Base-by-base conservation (phyloP, 2,797 vertebrate genomes). In the Rachycentron canadum region DNA sequence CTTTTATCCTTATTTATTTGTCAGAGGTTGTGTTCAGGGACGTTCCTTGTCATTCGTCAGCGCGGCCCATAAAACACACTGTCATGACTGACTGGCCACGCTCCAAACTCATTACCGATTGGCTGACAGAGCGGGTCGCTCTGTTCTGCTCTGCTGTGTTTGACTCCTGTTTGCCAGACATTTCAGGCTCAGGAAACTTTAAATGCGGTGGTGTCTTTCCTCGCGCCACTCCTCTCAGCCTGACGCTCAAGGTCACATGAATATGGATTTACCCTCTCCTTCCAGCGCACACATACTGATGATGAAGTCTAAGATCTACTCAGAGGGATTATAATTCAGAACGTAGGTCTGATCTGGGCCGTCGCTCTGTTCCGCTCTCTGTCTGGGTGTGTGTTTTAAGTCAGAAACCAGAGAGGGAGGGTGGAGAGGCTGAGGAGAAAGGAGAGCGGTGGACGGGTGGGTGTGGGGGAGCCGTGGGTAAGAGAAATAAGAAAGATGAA, bases 221-320 rank as follows among this genome's bases (percentile, higher is more conserved):
- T 81, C 70, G 50, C 70, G 65, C 86, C 84, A 81, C 89, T 89
- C 85, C 86, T 88, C 85, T 85, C 83, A 79, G 84, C 79, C 85
- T 88, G 86, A 84, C 83, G 28, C 89, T 96, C 96, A 97, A 98
- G 97, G 96, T 98, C 97, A 96, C 93, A 95, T 96, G 96, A 97
- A 97, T 97, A 97, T 96, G 95, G 95, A 97, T 94, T 91, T 83
- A 62, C 41, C 86, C 86, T 94, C 86, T 89, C 93, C 93, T 92
- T 90, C 88, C 87, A 84, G 78, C 65, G 25, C 79, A 45, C 91
- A 92, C 88, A 92, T 91, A 92, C 91, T 92, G 91, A 93, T 92
- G 92, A 94, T 89, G 83, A 92, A 94, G 93, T 95, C 93, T 89
- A 83, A 94, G 93, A 92, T 95, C 92, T 94, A 56, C 88, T 90